Percentiles rank a stretch among this genome's conserved stretches.
Conservation (phyloP, 2,113 vertebrate genomes). For the Nymphicus hollandicus region DNA sequence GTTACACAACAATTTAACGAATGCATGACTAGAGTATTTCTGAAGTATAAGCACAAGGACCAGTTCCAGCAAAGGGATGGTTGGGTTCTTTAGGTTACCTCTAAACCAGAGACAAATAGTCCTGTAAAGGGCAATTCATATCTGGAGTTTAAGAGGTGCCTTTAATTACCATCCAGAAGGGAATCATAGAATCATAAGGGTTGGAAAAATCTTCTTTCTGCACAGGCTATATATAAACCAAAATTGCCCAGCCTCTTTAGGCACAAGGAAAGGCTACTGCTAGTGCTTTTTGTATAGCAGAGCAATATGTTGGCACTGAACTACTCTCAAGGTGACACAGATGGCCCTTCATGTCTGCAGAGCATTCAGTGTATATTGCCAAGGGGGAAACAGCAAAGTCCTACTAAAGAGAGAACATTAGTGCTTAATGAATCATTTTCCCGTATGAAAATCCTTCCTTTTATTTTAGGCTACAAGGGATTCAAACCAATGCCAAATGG, state of each 20-base stretch:
- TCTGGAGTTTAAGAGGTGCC: not conserved
- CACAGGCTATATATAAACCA: not conserved
- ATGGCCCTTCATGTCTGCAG: conserved; percentile 42
- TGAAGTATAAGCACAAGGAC: not conserved
- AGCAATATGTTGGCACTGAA: conserved; percentile 1
- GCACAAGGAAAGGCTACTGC: not conserved
- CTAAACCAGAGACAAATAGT: not conserved
- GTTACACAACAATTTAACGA: not conserved
- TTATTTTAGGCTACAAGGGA: conserved; percentile 62
- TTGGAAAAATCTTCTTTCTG: not conserved
- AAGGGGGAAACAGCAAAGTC: conserved; percentile 52
- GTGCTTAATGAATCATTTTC: conserved; percentile 65
- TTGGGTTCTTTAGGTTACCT: not conserved
- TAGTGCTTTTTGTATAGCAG: not conserved
- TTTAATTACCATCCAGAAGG: conserved; percentile 24
- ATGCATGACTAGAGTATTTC: not conserved
- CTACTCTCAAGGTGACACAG: conserved; percentile 60
- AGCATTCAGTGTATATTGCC: conserved; percentile 25
- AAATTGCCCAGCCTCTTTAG: not conserved
- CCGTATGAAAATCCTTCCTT: conserved; percentile 54
- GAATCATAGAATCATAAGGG: not conserved
- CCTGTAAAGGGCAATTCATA: not conserved
- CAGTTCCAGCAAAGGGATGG: not conserved
- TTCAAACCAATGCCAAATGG: conserved; percentile 57
- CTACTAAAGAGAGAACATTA: conserved; percentile 52